phyloP scores from a whole-genome alignment of 2,113 vertebrate genomes.

The Anguilla rostrata region DNA sequence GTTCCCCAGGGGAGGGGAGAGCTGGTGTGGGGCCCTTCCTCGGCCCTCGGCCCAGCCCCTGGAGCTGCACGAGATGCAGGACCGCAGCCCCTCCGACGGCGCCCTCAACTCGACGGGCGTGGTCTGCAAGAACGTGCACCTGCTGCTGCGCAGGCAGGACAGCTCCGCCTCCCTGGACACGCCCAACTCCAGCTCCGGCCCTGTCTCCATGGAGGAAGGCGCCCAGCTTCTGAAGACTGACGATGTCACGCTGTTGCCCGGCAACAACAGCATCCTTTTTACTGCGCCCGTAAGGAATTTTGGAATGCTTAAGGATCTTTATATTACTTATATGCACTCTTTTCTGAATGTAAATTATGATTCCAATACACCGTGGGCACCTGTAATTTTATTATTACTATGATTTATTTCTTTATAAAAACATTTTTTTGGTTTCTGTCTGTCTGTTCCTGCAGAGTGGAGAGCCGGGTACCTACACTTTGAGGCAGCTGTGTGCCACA shows the following conservation, averaged over 20 bases:
- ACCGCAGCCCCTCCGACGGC: slow-evolving; percentile 86
- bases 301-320: too few relatives aligned
- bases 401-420: too few relatives aligned
- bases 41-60: slow-evolving; percentile 56
- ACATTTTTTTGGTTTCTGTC: not conserved
- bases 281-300: slow-evolving; percentile 75
- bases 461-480: slow-evolving; percentile 87
- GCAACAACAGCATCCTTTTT: slow-evolving; percentile 82
- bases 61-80: slow-evolving; percentile 84
- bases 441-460: slow-evolving; percentile 70
- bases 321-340: too few relatives aligned
- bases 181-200: slow-evolving; percentile 53
- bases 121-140: slow-evolving; percentile 89
- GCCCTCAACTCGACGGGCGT: slow-evolving; percentile 81
- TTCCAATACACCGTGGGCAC: too few relatives aligned
- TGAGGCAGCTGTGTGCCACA: slow-evolving; percentile 85
- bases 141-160: slow-evolving; percentile 84
- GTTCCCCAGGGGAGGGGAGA: slow-evolving; percentile 65
- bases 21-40: slow-evolving; percentile 33
- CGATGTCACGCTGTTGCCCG: slow-evolving; percentile 79
- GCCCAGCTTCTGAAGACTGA: slow-evolving; percentile 74
- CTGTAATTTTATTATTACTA: too few relatives aligned
- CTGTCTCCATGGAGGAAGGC: slow-evolving; percentile 77
- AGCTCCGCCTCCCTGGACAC: slow-evolving; percentile 72
- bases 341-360: too few relatives aligned